phyloP scores from a whole-genome alignment of 2,888 invertebrate species.

The Noctua janthe region DNA sequence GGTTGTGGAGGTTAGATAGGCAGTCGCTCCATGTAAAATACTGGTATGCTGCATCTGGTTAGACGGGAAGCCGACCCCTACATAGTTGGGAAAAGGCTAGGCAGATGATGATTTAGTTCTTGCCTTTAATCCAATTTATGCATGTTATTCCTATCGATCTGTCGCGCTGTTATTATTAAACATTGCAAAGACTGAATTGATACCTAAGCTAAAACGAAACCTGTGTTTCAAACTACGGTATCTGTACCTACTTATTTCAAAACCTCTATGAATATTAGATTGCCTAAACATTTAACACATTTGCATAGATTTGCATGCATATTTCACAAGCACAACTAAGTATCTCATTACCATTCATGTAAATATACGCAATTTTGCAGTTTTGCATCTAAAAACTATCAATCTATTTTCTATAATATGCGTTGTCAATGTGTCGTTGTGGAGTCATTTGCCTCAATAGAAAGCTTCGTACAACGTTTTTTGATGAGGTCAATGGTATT shows the following conservation, averaged over 20 bases:
- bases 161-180: background rate
- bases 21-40: too few species aligned
- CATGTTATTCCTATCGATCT: background rate
- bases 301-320: constrained; percentile 48
- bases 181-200: background rate
- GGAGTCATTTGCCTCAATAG: constrained; percentile 56
- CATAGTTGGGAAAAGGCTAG: too few species aligned
- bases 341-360: constrained; percentile 35
- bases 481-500: constrained; percentile 66
- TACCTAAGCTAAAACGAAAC: background rate
- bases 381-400: constrained; percentile 50
- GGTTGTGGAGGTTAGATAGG: too few species aligned
- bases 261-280: constrained; percentile 38
- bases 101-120: background rate
- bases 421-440: constrained; percentile 47
- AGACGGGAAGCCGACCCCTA: too few species aligned
- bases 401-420: constrained; percentile 49
- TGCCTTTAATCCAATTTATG: background rate
- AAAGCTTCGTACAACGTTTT: constrained; percentile 55
- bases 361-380: constrained; percentile 33
- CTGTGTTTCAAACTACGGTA: constrained; percentile 1
- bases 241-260: constrained; percentile 14
- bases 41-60: too few species aligned
- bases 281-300: constrained; percentile 40
- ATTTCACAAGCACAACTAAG: constrained; percentile 40